These are phyloP conservation scores for Heterodera schachtii DNA, from an alignment of 1,140 invertebrate species.

Conservation along the genomic window DNA sequence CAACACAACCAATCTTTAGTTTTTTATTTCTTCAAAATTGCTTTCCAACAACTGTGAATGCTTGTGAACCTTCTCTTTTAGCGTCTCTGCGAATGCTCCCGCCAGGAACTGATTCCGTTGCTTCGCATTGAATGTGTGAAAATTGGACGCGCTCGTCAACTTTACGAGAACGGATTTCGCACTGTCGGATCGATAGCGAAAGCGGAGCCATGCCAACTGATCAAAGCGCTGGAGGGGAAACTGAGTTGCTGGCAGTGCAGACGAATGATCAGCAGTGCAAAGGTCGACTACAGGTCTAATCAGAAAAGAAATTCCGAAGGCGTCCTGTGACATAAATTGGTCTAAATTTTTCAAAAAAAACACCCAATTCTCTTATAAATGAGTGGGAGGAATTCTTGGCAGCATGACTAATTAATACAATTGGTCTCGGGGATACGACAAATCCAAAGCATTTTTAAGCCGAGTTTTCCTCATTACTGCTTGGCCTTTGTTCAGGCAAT, in stretches of 20 bases:
- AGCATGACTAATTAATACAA: too few relatives aligned
- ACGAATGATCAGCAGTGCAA: conserved; percentile 43
- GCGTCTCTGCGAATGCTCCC: conserved; percentile 25
- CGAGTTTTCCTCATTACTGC: background rate
- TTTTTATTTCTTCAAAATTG: background rate
- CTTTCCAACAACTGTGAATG: background rate
- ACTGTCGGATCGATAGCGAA: conserved; percentile 39
- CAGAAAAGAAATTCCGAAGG: too few relatives aligned
- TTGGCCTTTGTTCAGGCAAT: conserved; percentile 38
- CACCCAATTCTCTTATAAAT: too few relatives aligned
- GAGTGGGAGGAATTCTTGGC: too few relatives aligned
- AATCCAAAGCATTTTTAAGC: conserved; percentile 4
- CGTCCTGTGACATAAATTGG: too few relatives aligned
- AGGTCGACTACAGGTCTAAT: conserved; percentile 21
- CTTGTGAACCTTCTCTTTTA: conserved; percentile 3
- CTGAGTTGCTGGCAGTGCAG: conserved; percentile 31
- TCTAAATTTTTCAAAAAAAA: too few relatives aligned
- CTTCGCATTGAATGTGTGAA: conserved; percentile 44
- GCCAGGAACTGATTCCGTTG: conserved; percentile 39
- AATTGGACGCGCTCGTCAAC: conserved; percentile 30
- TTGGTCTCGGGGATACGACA: background rate
- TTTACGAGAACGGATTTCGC: conserved; percentile 37
- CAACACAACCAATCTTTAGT: background rate
- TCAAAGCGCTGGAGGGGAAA: conserved; percentile 22
- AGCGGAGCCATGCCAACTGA: conserved; percentile 33